Evolutionary conservation across 2,888 invertebrate species (phyloP).

Genomic region (Chirona hameri): DNA sequence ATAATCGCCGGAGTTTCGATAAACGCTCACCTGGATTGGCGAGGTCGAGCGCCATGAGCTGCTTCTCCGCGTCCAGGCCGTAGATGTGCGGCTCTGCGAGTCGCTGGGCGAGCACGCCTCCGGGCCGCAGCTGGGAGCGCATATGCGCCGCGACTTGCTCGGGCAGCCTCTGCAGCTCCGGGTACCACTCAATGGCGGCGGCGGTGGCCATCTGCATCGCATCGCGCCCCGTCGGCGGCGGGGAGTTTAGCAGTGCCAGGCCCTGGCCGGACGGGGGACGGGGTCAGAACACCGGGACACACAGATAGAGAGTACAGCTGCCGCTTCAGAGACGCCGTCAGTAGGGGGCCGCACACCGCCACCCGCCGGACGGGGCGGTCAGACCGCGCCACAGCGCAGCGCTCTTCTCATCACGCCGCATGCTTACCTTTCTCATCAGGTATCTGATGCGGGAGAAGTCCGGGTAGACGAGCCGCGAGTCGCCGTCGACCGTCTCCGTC

Average conservation of each 20-base stretch:
- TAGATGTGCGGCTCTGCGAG: neutral
- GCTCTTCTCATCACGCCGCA: too few species aligned
- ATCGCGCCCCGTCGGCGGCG: neutral
- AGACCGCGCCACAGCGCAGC: too few species aligned
- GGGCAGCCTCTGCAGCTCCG: neutral
- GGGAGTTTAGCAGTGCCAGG: neutral
- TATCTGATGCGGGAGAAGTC: neutral
- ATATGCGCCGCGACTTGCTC: neutral
- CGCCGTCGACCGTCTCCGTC: neutral
- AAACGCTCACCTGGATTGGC: neutral
- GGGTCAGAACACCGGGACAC: too few species aligned
- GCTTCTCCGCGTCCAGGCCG: too few species aligned
- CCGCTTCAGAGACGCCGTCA: too few species aligned
- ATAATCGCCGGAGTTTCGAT: too few species aligned
- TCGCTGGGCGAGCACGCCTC: neutral
- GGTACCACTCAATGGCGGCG: neutral
- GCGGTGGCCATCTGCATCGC: neutral
- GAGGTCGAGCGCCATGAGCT: neutral
- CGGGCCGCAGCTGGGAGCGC: neutral
- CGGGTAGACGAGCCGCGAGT: neutral
- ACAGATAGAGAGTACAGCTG: too few species aligned
- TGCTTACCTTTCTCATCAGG: too few species aligned
- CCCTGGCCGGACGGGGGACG: neutral
- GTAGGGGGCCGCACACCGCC: too few species aligned
- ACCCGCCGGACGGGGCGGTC: too few species aligned